Base-by-base conservation (phyloP, 2,888 invertebrate species). In the Epirrhoe alternata region DNA sequence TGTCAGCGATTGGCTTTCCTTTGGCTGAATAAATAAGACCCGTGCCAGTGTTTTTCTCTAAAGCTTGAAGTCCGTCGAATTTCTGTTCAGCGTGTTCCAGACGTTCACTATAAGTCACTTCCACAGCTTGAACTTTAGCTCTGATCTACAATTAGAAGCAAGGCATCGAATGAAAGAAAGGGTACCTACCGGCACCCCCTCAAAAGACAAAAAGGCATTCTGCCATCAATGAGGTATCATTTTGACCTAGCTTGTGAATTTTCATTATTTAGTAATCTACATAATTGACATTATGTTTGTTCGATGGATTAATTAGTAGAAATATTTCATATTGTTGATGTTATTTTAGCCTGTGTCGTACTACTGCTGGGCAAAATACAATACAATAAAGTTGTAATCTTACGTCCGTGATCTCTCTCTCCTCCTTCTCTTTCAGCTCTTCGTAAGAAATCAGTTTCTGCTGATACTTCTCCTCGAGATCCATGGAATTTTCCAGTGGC, bases 1-100 rank as follows among this genome's bases (percentile, higher is more conserved):
- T 93, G 60, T 93, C 92, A 14, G 92, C 84, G n/a, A 94, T 90
- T 1, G 91, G 91, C 77, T 92, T 93, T 57, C 93, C 93, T 70
- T 90, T 93, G 57, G 88, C 87, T 0, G 92, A 89, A 71, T 90
- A 93, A 58, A 92, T 92, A 1, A 94, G 83, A 1, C 92, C 92
- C 0, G 83, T 82, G 0, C 91, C 93, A 0, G 90, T 92, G 5
- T 71, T 84, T 57, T 83, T 81, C 70, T 92, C 92, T 1, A 87
- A 77, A 6, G 74, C 47, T 73, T 91, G 90, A 1, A 93, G 82
- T 6, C 73, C 85, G 4, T 86, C 81, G 65, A 93, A 92, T 70
- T 86, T 88, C 0, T 75, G 77, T 52, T 86, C 83, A 0, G 86
- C 89, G 10, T 86, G 78, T 30, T 82, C 78, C 50, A 86, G 71